A percentile compares a stretch with the other conserved stretches of the same genome.
These are phyloP conservation scores for Serilophus lunatus DNA, from an alignment of 2,113 vertebrate genomes.

Conservation along the genomic window DNA sequence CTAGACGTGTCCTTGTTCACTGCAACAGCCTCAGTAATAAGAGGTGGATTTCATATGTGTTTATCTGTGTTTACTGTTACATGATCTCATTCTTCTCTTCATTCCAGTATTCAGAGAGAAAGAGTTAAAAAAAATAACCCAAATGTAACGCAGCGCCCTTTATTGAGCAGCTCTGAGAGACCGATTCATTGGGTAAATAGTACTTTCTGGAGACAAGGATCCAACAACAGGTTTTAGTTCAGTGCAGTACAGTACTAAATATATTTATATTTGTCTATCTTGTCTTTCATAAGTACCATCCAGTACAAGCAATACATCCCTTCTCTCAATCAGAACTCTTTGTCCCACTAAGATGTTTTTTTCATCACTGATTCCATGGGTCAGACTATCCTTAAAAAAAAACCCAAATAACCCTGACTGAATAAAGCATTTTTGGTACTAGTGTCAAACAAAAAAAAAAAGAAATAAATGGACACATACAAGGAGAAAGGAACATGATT, in stretches of 20 bases:
- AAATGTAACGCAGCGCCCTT: not conserved
- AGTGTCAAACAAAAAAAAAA: not conserved
- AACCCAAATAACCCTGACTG: not conserved
- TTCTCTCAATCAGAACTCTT: not conserved
- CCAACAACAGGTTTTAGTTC: not conserved
- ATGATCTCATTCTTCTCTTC: not conserved
- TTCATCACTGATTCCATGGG: not conserved
- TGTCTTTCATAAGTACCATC: not conserved
- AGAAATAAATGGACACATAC: accelerated
- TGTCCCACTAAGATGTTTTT: not conserved
- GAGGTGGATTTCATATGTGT: not conserved
- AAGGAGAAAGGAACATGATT: not conserved
- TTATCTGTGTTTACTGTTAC: too few relatives aligned
- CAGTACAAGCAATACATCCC: too few relatives aligned
- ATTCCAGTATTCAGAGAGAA: not conserved
- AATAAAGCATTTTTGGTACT: not conserved
- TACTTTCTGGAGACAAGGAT: not conserved
- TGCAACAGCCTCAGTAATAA: not conserved
- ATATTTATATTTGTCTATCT: not conserved
- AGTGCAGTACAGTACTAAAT: not conserved
- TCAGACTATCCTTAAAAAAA: not conserved
- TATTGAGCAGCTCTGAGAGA: too few relatives aligned
- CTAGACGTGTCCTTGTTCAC: not conserved
- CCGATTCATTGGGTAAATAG: not conserved
- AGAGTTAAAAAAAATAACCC: not conserved